Evolutionary conservation across 2,888 invertebrate species (phyloP), one percentile per base, ranked within the genome.

Genomic region (Mimas tiliae): DNA sequence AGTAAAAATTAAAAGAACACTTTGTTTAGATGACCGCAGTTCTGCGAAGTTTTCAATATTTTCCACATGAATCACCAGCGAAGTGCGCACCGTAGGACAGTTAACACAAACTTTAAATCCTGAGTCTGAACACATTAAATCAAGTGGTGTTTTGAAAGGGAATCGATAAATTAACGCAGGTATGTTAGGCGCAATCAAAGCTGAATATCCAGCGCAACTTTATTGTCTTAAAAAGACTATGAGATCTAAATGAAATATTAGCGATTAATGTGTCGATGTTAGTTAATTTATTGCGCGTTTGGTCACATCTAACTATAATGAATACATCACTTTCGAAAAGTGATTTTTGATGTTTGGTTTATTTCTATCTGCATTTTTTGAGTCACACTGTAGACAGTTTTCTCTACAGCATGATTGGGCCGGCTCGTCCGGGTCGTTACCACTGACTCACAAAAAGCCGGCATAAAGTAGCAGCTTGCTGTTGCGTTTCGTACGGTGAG

Each of bases 141-240:
- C 77, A 80, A 74, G 72, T 70, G 65, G 69, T 71, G 69, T 71
- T 72, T 75, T 72, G 66, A 72, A 73, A 76, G 71, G 72, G 72
- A 74, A 73, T 64, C 68, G 70, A 78, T 82, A 79, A 81, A 82
- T 82, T 77, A 80, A 69, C 70, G 38, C 80, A 78, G 79, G 77
- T 62, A 72, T 67, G 76, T 71, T 78, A 75, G 48, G 65, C 55
- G 48, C 53, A 65, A 58, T 58, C 47, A 65, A 58, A n/a, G 55
- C 16, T 12, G 48, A 38, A 65, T 58, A 38, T 48, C 34, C 34
- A 55, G 47, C 34, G 67, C 38, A 69, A 64, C 65, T 75, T 58
- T 79, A 75, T 80, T 80, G 74, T 81, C 76, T 76, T 72, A 74
- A 79, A 75, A 72, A 63, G 48, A 21, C 74, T 72, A 67, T 62